A percentile compares a stretch with the other conserved stretches of the same genome.
These are phyloP conservation scores for Zaprionus davidi DNA, from an alignment of 1,140 invertebrate genomes.

Conservation along the genomic window DNA sequence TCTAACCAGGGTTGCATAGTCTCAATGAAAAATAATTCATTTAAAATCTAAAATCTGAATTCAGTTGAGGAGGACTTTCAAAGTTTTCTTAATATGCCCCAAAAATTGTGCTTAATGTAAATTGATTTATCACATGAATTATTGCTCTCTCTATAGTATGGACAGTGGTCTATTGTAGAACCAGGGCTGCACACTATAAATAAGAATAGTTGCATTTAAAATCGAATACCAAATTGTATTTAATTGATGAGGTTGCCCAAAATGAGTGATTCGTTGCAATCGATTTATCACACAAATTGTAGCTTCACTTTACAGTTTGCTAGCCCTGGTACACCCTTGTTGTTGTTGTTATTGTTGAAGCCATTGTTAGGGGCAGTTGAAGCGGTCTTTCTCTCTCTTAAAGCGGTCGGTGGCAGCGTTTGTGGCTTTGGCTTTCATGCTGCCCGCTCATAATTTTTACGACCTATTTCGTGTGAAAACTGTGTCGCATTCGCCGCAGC, in stretches of 20 bases:
- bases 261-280: neutral
- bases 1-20: no score
- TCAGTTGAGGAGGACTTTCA: no score
- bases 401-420: conserved; percentile 4
- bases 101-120: no score
- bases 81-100: no score
- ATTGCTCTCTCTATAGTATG: no score
- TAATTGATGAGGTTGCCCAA: neutral
- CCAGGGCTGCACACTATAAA: no score
- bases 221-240: neutral
- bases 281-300: conserved; percentile 12
- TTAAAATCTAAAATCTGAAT: no score
- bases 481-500: conserved; percentile 59
- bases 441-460: conserved; percentile 71
- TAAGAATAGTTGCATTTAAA: no score
- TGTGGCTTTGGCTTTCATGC: conserved; percentile 45
- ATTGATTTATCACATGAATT: no score
- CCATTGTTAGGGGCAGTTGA: conserved; percentile 16
- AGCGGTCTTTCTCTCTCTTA: neutral
- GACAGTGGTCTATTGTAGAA: no score
- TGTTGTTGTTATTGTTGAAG: neutral
- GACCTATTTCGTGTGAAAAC: conserved; percentile 74
- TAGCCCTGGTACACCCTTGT: conserved; percentile 4
- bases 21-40: no score
- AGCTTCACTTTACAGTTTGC: conserved; percentile 10